Evolutionary conservation across 2,113 vertebrate genomes (phyloP).

Genomic region (Dasyornis broadbenti): DNA sequence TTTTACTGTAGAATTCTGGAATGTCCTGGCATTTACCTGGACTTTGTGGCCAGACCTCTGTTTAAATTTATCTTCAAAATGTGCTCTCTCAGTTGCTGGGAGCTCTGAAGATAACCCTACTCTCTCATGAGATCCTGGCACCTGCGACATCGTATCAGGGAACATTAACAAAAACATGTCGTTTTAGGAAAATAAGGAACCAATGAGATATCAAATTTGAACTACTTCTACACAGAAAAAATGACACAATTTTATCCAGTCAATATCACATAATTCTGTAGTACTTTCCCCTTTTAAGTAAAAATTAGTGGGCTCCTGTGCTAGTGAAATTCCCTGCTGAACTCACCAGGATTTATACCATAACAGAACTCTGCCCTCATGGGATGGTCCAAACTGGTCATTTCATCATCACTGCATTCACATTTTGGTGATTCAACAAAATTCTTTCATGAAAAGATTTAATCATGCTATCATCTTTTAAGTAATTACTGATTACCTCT

Average conservation of each 20-base stretch:
- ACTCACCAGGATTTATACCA: not conserved
- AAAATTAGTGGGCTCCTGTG: not conserved
- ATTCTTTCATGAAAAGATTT: not conserved
- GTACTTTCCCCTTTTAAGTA: not conserved
- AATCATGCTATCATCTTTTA: not conserved
- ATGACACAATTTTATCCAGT: not conserved
- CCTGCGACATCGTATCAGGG: conserved; percentile 82
- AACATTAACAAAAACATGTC: conserved; percentile 76
- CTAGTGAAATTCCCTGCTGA: not conserved
- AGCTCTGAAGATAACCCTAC: conserved; percentile 89
- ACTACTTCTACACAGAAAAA: not conserved
- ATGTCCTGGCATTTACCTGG: conserved; percentile 79
- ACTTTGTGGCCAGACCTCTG: conserved; percentile 90
- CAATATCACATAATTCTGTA: not conserved
- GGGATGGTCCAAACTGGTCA: not conserved
- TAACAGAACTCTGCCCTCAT: not conserved
- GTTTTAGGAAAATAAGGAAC: conserved; percentile 25
- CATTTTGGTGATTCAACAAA: not conserved
- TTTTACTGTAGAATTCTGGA: not conserved
- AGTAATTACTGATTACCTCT: not conserved
- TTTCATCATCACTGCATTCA: not conserved
- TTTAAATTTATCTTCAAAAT: conserved; percentile 87
- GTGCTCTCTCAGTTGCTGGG: conserved; percentile 72
- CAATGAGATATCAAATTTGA: not conserved
- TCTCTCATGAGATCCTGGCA: conserved; percentile 84